phyloP scores from a whole-genome alignment of 2,888 invertebrate genomes.

The Agriotes lineatus region DNA sequence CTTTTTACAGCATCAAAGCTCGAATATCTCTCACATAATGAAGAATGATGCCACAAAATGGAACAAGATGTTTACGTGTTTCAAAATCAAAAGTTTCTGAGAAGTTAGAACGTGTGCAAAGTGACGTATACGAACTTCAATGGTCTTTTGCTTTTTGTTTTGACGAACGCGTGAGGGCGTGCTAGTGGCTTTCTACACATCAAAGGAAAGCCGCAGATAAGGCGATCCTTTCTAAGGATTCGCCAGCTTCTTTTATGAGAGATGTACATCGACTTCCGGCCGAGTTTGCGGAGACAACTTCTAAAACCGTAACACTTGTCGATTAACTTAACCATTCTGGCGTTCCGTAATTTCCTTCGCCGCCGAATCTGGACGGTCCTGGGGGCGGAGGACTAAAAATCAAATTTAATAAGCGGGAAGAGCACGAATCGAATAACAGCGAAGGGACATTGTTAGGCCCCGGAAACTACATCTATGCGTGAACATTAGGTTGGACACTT shows the following conservation, averaged over 20 bases:
- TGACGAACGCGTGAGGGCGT: constrained; percentile 24
- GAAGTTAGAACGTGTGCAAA: constrained; percentile 30
- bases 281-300: neutral
- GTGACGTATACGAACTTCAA: constrained; percentile 27
- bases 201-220: constrained; percentile 25
- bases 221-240: constrained; percentile 24
- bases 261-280: neutral
- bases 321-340: neutral
- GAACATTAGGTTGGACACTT: constrained; percentile 36
- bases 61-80: constrained; percentile 47
- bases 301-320: neutral
- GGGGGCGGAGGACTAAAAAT: neutral
- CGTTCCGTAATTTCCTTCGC: neutral
- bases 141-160: constrained; percentile 31
- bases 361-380: neutral
- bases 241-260: constrained; percentile 1
- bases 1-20: constrained; percentile 44
- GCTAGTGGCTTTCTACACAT: constrained; percentile 30
- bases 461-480: constrained; percentile 27
- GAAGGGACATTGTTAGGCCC: constrained; percentile 15
- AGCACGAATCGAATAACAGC: constrained; percentile 9
- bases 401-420: constrained; percentile 12
- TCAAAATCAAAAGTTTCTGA: constrained; percentile 42
- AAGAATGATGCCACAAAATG: constrained; percentile 50
- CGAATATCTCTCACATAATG: constrained; percentile 45